A percentile compares a stretch with the other conserved stretches of the same genome.
Evolutionary conservation across 2,797 vertebrate species (phyloP).

Genomic region (Lacerta viridis): DNA sequence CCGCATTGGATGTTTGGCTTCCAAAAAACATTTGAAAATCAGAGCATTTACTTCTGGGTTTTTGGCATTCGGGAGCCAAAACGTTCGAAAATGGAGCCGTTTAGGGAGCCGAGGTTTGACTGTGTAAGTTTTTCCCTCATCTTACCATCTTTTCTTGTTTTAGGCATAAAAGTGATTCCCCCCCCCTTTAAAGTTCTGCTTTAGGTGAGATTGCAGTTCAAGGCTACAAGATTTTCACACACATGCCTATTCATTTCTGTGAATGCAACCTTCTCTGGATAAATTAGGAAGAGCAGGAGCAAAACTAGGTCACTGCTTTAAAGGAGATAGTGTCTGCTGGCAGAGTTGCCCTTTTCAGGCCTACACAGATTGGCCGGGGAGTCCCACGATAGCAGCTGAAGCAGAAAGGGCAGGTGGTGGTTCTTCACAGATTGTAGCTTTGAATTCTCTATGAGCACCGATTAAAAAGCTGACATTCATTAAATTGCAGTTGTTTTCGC

Average conservation of each 20-base stretch:
- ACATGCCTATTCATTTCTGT: conserved; percentile 42
- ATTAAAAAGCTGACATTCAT: conserved; percentile 4
- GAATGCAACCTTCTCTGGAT: conserved; percentile 36
- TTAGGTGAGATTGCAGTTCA: conserved; percentile 14
- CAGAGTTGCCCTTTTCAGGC: conserved; percentile 52
- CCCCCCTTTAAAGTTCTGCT: conserved; percentile 28
- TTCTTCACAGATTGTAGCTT: conserved; percentile 45
- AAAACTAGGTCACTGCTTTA: conserved; percentile 71
- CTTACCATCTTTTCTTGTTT: not conserved
- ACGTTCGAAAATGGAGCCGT: too few species aligned
- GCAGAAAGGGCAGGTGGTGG: conserved; percentile 53
- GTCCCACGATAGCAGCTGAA: conserved; percentile 55
- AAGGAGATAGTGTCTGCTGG: conserved; percentile 56
- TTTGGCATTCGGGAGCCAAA: too few species aligned
- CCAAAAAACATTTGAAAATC: too few species aligned
- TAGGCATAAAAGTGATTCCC: not conserved
- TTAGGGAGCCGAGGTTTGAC: too few species aligned
- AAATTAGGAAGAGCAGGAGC: conserved; percentile 46
- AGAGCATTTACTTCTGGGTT: too few species aligned
- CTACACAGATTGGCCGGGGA: conserved; percentile 38
- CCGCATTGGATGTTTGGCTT: too few species aligned
- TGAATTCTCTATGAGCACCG: conserved; percentile 18
- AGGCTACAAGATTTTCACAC: conserved; percentile 20
- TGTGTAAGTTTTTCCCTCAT: not conserved
- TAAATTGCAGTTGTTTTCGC: conserved; percentile 3